Percentiles rank a stretch among this genome's conserved stretches.
Evolutionary conservation across 2,797 vertebrate genomes (phyloP).

Genomic region (Harpagifer antarcticus): DNA sequence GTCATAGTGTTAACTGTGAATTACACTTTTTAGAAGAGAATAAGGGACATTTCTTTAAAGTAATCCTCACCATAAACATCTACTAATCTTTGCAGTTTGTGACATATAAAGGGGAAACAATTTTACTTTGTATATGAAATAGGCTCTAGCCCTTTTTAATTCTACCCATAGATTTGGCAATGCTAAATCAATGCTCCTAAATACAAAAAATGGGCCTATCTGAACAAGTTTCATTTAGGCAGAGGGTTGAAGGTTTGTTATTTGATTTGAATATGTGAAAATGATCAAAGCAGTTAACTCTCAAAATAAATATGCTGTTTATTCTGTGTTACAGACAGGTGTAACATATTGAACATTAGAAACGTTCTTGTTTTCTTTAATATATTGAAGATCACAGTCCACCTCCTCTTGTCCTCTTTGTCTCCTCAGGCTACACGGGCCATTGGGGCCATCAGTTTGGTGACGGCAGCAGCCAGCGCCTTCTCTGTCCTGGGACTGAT

Average conservation of each 20-base stretch:
- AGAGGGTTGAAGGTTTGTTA: background rate
- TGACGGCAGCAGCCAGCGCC: constrained; percentile 86
- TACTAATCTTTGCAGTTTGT: background rate
- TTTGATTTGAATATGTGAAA: background rate
- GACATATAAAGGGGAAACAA: background rate
- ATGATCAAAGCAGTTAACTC: background rate
- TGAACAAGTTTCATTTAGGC: background rate
- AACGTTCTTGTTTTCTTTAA: background rate
- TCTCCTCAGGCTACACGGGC: constrained; percentile 83
- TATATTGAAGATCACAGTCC: background rate
- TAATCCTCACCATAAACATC: background rate
- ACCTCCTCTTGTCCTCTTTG: constrained; percentile 37
- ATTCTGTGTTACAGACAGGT: background rate
- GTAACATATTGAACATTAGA: too few species aligned
- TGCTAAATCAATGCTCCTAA: background rate
- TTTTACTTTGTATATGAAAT: background rate
- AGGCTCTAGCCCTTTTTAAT: background rate
- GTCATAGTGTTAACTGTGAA: background rate
- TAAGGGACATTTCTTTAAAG: background rate
- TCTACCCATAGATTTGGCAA: background rate
- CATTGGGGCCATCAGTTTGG: constrained; percentile 86
- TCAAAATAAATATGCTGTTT: background rate
- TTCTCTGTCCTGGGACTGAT: constrained; percentile 87
- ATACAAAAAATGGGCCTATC: background rate
- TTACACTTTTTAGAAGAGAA: constrained; percentile 1